phyloP scores from a whole-genome alignment of 2,888 invertebrate genomes.

The Athalia rosae region DNA sequence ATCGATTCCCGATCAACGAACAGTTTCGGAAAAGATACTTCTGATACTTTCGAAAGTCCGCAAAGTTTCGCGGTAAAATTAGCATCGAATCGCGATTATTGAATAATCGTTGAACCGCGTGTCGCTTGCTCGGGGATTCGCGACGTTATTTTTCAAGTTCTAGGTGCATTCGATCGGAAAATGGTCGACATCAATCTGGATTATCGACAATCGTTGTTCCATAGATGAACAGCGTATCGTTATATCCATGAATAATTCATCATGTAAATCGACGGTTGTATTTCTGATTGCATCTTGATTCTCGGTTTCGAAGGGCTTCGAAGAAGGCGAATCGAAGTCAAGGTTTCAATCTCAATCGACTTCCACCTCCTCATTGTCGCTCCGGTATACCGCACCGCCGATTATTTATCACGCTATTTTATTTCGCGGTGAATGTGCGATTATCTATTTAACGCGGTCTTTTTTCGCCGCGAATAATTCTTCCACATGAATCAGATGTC shows the following conservation, averaged over 20 bases:
- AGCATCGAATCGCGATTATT: too few species aligned
- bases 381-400: neutral
- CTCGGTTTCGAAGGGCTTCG: constrained; percentile 52
- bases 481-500: too few species aligned
- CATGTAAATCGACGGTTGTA: neutral
- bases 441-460: neutral
- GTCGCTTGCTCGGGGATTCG: too few species aligned
- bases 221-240: neutral
- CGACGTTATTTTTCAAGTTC: too few species aligned
- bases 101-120: too few species aligned
- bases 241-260: constrained; percentile 13
- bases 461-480: neutral
- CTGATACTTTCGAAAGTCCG: too few species aligned
- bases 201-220: too few species aligned
- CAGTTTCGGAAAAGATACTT: too few species aligned
- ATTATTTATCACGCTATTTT: constrained; percentile 1
- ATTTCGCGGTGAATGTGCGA: neutral
- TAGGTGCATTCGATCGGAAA: neutral
- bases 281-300: constrained; percentile 12
- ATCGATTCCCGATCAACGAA: too few species aligned
- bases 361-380: constrained; percentile 26
- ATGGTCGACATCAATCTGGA: neutral
- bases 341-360: constrained; percentile 51
- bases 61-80: too few species aligned
- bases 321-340: constrained; percentile 56